phyloP scores from a whole-genome alignment of 1,140 invertebrate species.

The Listronotus bonariensis region DNA sequence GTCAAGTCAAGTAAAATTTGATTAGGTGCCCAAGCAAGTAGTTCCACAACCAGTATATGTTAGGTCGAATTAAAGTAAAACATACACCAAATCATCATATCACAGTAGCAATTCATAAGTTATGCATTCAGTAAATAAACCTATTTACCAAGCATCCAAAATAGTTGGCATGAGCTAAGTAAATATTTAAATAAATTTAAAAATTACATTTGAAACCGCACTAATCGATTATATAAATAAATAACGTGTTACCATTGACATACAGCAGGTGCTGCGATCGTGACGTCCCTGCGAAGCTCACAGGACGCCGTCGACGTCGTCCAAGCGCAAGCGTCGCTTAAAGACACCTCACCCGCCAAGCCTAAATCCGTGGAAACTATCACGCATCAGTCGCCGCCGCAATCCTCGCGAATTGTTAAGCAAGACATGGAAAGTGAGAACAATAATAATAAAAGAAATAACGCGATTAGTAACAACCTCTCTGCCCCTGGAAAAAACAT shows the following conservation, averaged over 20 bases:
- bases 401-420: constrained; percentile 21
- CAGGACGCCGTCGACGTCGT: constrained; percentile 27
- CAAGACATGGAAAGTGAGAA: constrained; percentile 40
- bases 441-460: constrained; percentile 45
- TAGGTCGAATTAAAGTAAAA: too few species aligned
- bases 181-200: neutral
- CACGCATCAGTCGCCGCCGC: constrained; percentile 16
- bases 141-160: too few species aligned
- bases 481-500: constrained; percentile 46
- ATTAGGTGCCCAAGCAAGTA: too few species aligned
- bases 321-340: constrained; percentile 39
- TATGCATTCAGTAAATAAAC: too few species aligned
- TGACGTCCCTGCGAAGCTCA: constrained; percentile 42
- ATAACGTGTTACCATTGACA: constrained; percentile 21
- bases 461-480: constrained; percentile 35
- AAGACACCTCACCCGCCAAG: constrained; percentile 41
- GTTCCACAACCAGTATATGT: too few species aligned
- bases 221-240: constrained; percentile 16
- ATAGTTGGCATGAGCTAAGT: neutral
- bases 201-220: constrained; percentile 5
- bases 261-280: constrained; percentile 52
- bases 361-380: constrained; percentile 13
- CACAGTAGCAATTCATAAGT: too few species aligned
- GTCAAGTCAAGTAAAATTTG: too few species aligned
- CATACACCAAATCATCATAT: too few species aligned